phyloP scores from a whole-genome alignment of 2,888 invertebrate genomes.

The Hypercompe scribonia region DNA sequence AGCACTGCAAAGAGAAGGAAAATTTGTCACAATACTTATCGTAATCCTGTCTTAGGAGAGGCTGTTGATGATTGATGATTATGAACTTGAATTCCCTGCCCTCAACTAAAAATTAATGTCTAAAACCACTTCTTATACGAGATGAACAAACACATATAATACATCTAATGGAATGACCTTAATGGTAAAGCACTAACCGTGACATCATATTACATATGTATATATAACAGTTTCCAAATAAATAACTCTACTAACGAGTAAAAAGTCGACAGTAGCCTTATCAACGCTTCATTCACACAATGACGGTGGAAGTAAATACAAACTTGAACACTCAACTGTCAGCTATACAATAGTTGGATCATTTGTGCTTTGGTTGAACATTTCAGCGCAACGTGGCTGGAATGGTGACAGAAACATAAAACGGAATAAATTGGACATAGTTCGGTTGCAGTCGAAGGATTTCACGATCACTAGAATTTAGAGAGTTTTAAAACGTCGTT shows the following conservation, averaged over 20 bases:
- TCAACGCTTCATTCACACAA: not conserved
- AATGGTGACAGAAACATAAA: conserved; percentile 13
- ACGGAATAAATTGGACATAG: conserved; percentile 23
- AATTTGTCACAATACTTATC: no score
- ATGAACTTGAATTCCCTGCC: no score
- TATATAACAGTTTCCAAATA: not conserved
- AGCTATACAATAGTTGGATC: conserved; percentile 9
- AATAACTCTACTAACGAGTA: not conserved
- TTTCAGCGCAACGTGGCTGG: conserved; percentile 7
- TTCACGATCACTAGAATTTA: not conserved
- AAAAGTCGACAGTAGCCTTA: not conserved
- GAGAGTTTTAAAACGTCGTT: not conserved
- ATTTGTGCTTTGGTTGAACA: conserved; percentile 11
- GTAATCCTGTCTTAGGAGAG: no score
- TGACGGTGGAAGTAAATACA: conserved; percentile 17
- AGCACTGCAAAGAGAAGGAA: no score
- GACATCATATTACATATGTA: not conserved
- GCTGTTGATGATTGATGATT: no score
- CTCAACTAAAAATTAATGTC: not conserved
- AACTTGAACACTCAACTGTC: conserved; percentile 21
- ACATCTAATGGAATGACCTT: not conserved
- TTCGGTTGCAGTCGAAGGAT: conserved; percentile 9
- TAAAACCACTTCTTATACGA: not conserved
- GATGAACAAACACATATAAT: not conserved
- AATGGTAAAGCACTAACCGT: not conserved